phyloP scores from a whole-genome alignment of 2,113 vertebrate genomes.

The Zapornia atra region DNA sequence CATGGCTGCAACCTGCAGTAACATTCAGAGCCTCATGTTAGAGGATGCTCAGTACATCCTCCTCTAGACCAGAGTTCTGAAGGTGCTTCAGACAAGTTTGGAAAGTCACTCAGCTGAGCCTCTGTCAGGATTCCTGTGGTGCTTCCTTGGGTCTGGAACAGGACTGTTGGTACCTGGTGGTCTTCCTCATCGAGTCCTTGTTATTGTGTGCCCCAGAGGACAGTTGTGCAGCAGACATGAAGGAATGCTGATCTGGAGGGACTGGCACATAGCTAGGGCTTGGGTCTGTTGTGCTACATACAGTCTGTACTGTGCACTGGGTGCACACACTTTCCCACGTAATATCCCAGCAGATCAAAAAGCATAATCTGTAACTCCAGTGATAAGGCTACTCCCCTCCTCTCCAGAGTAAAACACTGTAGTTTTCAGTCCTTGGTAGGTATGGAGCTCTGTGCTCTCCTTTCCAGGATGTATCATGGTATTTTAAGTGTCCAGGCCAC shows the following conservation, averaged over 20 bases:
- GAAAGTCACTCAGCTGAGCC: neutral
- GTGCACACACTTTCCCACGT: neutral
- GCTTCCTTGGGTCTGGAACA: neutral
- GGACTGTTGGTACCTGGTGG: accelerated
- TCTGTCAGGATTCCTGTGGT: neutral
- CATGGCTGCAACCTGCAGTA: neutral
- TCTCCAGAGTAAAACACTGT: neutral
- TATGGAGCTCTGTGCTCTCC: neutral
- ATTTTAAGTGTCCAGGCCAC: neutral
- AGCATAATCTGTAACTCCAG: neutral
- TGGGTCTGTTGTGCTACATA: neutral
- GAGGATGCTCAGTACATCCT: neutral
- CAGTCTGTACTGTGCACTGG: neutral
- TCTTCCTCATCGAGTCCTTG: neutral
- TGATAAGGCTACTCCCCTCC: neutral
- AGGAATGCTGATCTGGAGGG: neutral
- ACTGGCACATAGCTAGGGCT: neutral
- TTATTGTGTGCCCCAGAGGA: neutral
- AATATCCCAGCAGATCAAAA: neutral
- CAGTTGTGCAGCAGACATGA: neutral
- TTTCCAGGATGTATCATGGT: neutral
- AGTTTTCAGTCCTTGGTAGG: neutral
- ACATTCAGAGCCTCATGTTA: neutral
- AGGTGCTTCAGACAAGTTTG: neutral
- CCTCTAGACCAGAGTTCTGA: neutral